Conservation (phyloP, 2,888 invertebrate species). For the Hirtodrosophila confusa region DNA sequence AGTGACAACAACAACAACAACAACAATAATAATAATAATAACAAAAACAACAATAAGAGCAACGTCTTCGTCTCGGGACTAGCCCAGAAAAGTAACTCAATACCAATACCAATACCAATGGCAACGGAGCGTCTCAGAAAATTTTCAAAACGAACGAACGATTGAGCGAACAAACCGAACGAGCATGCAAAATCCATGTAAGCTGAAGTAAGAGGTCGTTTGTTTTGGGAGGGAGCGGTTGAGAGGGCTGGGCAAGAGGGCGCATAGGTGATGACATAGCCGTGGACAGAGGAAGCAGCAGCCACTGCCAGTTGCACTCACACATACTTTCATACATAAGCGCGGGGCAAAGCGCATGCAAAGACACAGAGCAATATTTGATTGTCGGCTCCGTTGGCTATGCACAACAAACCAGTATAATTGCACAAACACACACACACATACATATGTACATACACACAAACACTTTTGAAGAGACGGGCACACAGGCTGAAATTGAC, state of each 20-base stretch:
- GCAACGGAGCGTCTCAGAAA: conserved; percentile 44
- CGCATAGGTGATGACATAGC: conserved; percentile 55
- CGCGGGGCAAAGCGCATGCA: conserved; percentile 38
- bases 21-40: conserved; percentile 7
- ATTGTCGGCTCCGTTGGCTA: conserved; percentile 63
- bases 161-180: conserved; percentile 26
- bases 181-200: conserved; percentile 68
- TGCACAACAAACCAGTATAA: conserved; percentile 77
- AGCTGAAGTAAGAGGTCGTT: conserved; percentile 37
- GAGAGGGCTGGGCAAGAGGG: conserved; percentile 16
- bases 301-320: conserved; percentile 50
- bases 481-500: conserved; percentile 28
- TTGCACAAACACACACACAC: conserved; percentile 60
- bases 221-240: not conserved
- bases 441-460: conserved; percentile 10
- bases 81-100: conserved; percentile 62
- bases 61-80: conserved; percentile 52
- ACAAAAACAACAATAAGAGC: conserved; percentile 6
- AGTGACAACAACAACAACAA: conserved; percentile 9
- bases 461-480: conserved; percentile 35
- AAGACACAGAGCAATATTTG: conserved; percentile 66
- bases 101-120: conserved; percentile 59
- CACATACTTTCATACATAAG: conserved; percentile 16
- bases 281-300: conserved; percentile 48
- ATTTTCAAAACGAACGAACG: conserved; percentile 44